phyloP scores from a whole-genome alignment of 2,888 invertebrate genomes.

The Noctua janthe region DNA sequence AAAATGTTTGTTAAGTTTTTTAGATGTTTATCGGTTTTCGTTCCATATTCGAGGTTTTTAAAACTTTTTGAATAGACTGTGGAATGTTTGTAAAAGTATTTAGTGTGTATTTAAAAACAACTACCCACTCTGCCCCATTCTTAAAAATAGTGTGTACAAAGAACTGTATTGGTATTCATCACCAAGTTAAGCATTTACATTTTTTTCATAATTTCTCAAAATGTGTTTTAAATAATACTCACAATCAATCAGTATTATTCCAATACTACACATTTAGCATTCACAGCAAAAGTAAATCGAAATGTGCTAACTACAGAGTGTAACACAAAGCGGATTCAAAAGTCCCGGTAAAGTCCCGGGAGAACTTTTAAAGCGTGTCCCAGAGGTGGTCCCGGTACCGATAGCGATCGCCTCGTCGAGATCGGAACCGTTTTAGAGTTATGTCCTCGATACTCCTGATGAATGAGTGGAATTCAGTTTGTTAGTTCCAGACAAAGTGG shows the following conservation, averaged over 20 bases:
- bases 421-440: constrained; percentile 50
- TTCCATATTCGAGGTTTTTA: background rate
- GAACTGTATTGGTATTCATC: background rate
- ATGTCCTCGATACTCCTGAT: constrained; percentile 43
- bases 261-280: background rate
- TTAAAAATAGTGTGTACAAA: background rate
- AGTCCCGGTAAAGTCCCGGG: constrained; percentile 30
- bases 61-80: background rate
- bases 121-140: no score
- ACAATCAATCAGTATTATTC: background rate
- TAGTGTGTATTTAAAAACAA: background rate
- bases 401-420: constrained; percentile 56
- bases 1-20: background rate
- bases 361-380: constrained; percentile 65
- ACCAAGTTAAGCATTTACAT: background rate
- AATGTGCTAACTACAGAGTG: constrained; percentile 44
- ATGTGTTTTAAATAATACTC: background rate
- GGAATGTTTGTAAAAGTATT: background rate
- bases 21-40: background rate
- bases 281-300: background rate
- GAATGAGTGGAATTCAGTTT: constrained; percentile 40
- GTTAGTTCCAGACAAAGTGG: constrained; percentile 33
- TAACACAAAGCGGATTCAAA: constrained; percentile 58
- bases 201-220: background rate
- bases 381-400: constrained; percentile 53